phyloP scores from a whole-genome alignment of 1,140 invertebrate species.

The Drosophila murphyi region DNA sequence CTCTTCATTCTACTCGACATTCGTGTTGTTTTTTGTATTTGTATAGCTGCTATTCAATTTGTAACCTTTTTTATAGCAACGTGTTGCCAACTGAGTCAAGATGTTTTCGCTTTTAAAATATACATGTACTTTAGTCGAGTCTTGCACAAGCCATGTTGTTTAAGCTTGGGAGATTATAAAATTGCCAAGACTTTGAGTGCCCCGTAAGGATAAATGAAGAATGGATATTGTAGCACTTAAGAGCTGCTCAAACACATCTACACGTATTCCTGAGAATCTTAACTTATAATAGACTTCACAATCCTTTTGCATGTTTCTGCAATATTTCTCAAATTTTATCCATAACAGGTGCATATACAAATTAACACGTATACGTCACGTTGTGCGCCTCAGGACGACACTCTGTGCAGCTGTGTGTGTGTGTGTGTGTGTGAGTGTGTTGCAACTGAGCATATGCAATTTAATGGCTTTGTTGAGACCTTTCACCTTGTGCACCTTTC shows the following conservation, averaged over 20 bases:
- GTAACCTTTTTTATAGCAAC: too few relatives aligned
- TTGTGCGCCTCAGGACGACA: neutral
- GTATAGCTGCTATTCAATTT: too few relatives aligned
- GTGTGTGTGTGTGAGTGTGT: neutral
- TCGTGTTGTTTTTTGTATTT: too few relatives aligned
- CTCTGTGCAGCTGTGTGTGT: neutral
- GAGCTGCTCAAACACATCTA: neutral
- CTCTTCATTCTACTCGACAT: too few relatives aligned
- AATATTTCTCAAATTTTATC: conserved; percentile 9
- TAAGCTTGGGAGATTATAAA: neutral
- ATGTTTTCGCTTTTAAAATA: too few relatives aligned
- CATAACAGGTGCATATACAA: conserved; percentile 26
- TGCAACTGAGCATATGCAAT: conserved; percentile 14
- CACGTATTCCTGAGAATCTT: neutral
- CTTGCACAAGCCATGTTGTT: too few relatives aligned
- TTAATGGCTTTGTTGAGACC: conserved; percentile 23
- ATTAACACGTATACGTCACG: conserved; percentile 26
- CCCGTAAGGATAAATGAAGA: neutral
- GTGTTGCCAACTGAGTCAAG: too few relatives aligned
- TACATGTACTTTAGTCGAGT: too few relatives aligned
- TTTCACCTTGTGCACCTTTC: neutral
- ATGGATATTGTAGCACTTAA: neutral
- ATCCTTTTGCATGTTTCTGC: conserved; percentile 12
- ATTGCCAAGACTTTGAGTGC: neutral
- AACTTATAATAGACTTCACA: conserved; percentile 4